Base-by-base conservation (phyloP, 2,888 invertebrate species). In the Reticulitermes lucifugus region DNA sequence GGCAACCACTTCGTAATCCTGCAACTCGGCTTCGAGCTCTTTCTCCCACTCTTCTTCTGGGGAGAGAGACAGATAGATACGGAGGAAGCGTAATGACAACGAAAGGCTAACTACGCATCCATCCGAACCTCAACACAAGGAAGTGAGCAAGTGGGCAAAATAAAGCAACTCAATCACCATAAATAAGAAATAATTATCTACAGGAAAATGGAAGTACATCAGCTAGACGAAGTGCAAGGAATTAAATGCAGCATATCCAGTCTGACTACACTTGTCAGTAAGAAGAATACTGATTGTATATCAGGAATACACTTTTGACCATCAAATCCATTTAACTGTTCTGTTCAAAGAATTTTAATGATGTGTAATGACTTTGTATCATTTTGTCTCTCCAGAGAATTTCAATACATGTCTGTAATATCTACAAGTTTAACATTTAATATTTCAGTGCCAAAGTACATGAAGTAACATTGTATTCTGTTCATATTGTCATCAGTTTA, bases 11-110 rank as follows among this genome's bases (percentile, higher is more conserved):
- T 98, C 98, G 91, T 97, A 98, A 90, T 98, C 98, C 91, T 97
- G 97, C 88, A 98, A 93, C 92, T 98, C 98, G 82, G 97, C 97
- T 90, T 98, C 98, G 90, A 98, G 92, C 92, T 98, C 98, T 90
- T 96, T 96, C 93, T 98, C 98, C 98, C 98, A 98, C 93, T 98
- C 97, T 91, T 97, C 97, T 95, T 95, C 92, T 93, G 91, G 89
- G 90, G 91, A 90, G 87, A 88, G 89, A 89, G 89, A 88, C 89
- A 86, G 83, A 84, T 59, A 90, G 88, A 89, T 88, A 88, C 89
- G 89, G 89, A 88, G 88, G 86, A 87, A 85, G 86, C 88, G 87
- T 85, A 88, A 88, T 88, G 73, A 83, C 43, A 86, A 85, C 71
- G 55, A 83, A 84, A 82, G 81, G 84, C 83, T 79, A 86, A 79